Evolutionary conservation across 2,888 invertebrate genomes (phyloP).

Genomic region (Pterobdella sp.): DNA sequence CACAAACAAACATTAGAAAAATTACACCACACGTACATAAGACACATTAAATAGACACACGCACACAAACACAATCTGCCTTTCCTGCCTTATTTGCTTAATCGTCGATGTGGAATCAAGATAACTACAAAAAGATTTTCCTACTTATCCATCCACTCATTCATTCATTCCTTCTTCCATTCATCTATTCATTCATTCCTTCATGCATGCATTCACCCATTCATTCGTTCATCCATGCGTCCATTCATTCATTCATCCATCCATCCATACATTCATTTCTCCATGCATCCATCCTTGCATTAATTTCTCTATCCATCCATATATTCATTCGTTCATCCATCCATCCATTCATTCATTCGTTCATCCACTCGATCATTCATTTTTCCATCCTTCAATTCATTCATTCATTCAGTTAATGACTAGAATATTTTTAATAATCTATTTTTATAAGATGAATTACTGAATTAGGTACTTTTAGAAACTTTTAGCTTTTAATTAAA

Average conservation of each 20-base stretch:
- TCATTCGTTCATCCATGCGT: neutral
- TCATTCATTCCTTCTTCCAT: neutral
- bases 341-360: constrained; percentile 1
- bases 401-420: no score
- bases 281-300: neutral
- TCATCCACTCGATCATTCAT: neutral
- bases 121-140: neutral
- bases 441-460: no score
- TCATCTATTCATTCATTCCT: neutral
- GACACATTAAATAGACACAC: no score
- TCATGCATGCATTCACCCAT: constrained; percentile 4
- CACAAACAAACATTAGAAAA: no score
- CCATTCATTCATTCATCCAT: constrained; percentile 8
- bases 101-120: constrained; percentile 10
- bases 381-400: constrained; percentile 2
- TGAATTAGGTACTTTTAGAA: no score
- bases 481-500: neutral
- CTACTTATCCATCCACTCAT: neutral
- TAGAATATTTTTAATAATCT: no score
- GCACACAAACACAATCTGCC: neutral
- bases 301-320: neutral
- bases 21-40: no score
- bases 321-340: neutral
- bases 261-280: neutral
- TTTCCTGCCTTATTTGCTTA: constrained; percentile 8